These are phyloP conservation scores for Atlantisia rogersi DNA, from an alignment of 2,113 vertebrate genomes.

Conservation along the genomic window DNA sequence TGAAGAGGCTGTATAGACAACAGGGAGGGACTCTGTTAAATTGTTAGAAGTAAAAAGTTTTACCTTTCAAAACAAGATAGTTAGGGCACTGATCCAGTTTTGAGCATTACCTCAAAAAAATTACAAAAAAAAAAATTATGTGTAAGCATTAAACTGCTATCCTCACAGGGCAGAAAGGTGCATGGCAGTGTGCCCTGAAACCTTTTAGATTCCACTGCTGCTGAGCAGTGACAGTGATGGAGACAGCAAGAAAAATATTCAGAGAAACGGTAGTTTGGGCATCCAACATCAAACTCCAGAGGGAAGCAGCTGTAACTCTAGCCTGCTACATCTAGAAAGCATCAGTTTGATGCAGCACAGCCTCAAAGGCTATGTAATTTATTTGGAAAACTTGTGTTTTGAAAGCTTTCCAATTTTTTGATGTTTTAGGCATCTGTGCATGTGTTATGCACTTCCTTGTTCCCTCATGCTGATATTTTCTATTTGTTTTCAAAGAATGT, in stretches of 20 bases:
- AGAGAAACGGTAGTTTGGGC: neutral
- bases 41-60: neutral
- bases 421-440: neutral
- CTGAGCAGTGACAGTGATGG: neutral
- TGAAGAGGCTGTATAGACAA: neutral
- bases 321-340: neutral
- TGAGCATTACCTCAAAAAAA: neutral
- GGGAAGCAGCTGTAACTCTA: neutral
- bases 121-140: neutral
- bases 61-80: neutral
- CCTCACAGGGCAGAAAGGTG: neutral
- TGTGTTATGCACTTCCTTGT: neutral
- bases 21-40: neutral
- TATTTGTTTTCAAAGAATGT: slow-evolving; percentile 22
- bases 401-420: neutral
- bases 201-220: neutral
- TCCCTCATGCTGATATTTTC: neutral
- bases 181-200: neutral
- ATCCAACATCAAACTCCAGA: neutral
- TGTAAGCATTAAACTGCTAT: neutral
- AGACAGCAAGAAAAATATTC: neutral
- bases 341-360: neutral
- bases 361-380: neutral
- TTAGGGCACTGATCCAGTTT: neutral
- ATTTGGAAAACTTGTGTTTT: neutral